Evolutionary conservation across 2,888 invertebrate species (phyloP), one percentile per base, ranked within the genome.

Genomic region (Pyrgus malvae): DNA sequence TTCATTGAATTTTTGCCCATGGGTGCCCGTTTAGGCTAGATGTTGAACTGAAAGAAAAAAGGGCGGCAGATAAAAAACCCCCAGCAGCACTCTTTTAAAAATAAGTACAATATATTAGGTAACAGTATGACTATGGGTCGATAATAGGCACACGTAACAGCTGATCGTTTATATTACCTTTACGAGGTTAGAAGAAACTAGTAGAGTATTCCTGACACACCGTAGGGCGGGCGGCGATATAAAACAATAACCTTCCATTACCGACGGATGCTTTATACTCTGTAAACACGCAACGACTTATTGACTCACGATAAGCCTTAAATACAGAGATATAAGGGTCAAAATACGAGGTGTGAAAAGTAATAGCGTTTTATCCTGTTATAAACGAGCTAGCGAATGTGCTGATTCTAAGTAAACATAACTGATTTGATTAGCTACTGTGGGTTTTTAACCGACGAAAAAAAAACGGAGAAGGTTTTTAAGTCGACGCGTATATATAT

Each of bases 231-330:
- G 80, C 67, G 35, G 80, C 80, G 76, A 85, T 86, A 85, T 87
- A 86, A 88, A 88, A 88, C 87, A 87, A 88, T 88, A 86, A 86
- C 83, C 83, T 82, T 83, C 80, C 70, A 78, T 80, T 80, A 73
- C 77, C 67, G 70, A 74, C 68, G 78, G 65, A 77, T 79, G 72
- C 69, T 81, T 88, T 86, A 88, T 85, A 83, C 70, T 69, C 62
- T 57, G 66, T 57, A 49, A 64, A 62, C 88, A 88, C 86, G 88
- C 87, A 62, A 85, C 46, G 57, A 58, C 16, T 21, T 21, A 17
- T 11, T n/a, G 45, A 11, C 11, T 21, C 58, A 37, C 49, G 17
- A 42, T 59, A 16, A 14, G 48, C 64, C 48, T 21, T 63, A 59
- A 42, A 0, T 0, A 3, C 0, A 25, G 11, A 3, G 0, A 1